Base-by-base conservation (phyloP, 2,797 vertebrate genomes). In the Acrocephalus scirpaceus region DNA sequence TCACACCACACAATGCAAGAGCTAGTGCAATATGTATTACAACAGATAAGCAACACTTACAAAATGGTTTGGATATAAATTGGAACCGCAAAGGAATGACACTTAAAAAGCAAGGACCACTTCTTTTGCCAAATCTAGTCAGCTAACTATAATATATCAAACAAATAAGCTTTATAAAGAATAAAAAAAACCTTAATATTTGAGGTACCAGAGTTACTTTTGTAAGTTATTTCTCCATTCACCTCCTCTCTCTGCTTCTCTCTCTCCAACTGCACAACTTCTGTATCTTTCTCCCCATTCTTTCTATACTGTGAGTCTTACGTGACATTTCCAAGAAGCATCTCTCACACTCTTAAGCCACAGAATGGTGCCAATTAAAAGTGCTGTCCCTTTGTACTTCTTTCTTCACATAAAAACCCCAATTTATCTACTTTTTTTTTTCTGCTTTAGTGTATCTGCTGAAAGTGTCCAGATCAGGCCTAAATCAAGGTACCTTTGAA, bases 61-160 rank as follows among this genome's bases (percentile, higher is more conserved):
- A 96, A 96, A 97, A 96, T 97, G 93, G 93, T 97, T 96, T 96
- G 73, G 30, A 86, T 34, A 26, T 21, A 73, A 86, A 70, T 9
- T 57, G n/a, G n/a, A 92, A 88, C 71, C 2, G 0, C 3, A 12
- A 86, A 88, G n/a, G 54, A 94, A 88, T 61, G 40, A 22, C 62
- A 77, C 45, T 77, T 77, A 61, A 74, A 83, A 90, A 93, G 29
- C 25, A 85, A 90, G 64, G 32, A 44, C 9, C 17, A 53, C 20
- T 65, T 67, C 25, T 73, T 23, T 64, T 88, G 45, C 11, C 38
- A 86, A 69, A 80, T 77, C 62, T 86, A 69, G 29, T 56, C 69
- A 73, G 21, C 8, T 62, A 90, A 82, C 23, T 78, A 14, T 16
- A 74, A 58, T 25, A 30, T 5, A 36, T 44, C 25, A 80, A 92